Conservation (phyloP, 2,797 vertebrate species). For the Myioborus miniatus region DNA sequence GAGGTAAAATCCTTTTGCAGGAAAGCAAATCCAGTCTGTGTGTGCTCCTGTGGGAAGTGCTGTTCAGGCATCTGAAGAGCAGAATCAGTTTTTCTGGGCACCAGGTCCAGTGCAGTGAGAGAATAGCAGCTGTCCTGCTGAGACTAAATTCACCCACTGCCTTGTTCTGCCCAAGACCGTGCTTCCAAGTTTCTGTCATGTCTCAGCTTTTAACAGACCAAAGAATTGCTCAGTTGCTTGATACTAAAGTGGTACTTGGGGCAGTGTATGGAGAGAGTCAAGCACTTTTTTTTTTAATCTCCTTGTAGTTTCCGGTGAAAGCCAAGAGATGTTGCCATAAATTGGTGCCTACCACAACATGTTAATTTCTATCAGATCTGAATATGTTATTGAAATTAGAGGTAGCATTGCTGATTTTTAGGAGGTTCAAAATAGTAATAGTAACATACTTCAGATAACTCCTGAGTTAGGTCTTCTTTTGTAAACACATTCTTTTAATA, state of each 20-base stretch:
- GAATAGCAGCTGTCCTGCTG: neutral
- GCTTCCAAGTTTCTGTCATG: neutral
- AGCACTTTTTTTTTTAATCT: neutral
- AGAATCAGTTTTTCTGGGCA: neutral
- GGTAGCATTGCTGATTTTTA: neutral
- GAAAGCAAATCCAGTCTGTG: neutral
- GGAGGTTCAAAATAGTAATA: neutral
- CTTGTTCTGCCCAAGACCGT: neutral
- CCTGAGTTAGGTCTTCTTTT: neutral
- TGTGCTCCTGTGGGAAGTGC: neutral
- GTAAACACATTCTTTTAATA: neutral
- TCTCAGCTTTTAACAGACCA: neutral
- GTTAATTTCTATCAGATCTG: neutral
- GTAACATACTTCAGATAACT: neutral
- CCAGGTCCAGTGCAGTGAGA: neutral
- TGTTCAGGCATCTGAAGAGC: neutral
- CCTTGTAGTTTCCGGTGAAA: neutral
- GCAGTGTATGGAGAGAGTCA: neutral
- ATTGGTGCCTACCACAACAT: neutral
- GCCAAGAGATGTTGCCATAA: neutral
- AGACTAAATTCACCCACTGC: neutral
- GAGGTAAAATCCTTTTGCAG: neutral
- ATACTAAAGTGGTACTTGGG: neutral
- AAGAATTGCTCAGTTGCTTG: neutral
- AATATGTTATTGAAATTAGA: neutral